Evolutionary conservation across 2,888 invertebrate species (phyloP).

Genomic region (Microplitis manilae): DNA sequence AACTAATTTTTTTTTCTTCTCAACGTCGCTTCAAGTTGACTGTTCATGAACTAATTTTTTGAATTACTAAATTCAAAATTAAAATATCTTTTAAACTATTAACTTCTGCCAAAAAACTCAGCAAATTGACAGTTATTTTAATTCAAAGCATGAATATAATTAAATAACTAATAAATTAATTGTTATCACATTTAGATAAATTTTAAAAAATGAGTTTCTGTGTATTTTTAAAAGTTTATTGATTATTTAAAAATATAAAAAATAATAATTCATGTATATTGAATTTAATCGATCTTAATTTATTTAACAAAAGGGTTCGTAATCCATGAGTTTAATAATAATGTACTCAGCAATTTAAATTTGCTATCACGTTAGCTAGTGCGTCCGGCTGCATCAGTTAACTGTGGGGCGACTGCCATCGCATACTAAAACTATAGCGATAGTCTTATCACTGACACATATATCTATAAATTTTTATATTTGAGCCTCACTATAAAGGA

Average conservation of each 20-base stretch:
- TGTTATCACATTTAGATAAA: too few species aligned
- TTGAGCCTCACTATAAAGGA: too few species aligned
- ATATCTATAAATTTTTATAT: background rate
- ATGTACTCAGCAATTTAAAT: background rate
- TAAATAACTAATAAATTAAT: too few species aligned
- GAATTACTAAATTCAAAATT: too few species aligned
- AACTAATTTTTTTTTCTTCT: background rate
- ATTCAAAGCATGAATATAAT: too few species aligned
- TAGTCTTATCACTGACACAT: background rate
- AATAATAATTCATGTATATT: background rate
- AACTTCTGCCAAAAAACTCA: too few species aligned
- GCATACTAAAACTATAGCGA: background rate
- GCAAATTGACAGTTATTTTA: too few species aligned
- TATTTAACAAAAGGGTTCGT: background rate
- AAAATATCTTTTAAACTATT: too few species aligned
- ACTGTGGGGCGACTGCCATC: background rate
- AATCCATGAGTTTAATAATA: background rate
- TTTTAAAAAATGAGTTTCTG: too few species aligned
- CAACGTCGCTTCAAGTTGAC: background rate
- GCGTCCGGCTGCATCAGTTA: background rate
- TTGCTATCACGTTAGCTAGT: background rate
- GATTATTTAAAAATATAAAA: background rate
- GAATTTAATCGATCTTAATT: background rate
- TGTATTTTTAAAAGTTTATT: background rate
- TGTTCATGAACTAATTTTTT: background rate